These are phyloP conservation scores for Drymonia ruficornis DNA, from an alignment of 2,888 invertebrate species.

Conservation along the genomic window DNA sequence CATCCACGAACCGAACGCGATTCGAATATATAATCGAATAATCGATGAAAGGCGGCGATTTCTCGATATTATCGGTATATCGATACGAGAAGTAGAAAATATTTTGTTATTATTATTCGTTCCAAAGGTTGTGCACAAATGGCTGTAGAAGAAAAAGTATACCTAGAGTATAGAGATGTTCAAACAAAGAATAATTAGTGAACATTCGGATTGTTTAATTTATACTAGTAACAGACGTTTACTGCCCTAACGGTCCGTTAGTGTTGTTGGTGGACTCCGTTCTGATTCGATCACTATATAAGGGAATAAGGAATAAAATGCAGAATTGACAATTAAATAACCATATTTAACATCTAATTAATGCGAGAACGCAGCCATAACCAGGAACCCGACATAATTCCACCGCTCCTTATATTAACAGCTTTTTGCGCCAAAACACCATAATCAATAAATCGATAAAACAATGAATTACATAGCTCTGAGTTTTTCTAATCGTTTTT, in stretches of 20 bases:
- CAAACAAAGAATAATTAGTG: too few relatives aligned
- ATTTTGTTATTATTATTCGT: conserved; percentile 15
- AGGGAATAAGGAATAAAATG: not conserved
- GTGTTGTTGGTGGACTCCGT: too few relatives aligned
- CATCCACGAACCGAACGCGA: conserved; percentile 8
- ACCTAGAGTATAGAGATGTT: too few relatives aligned
- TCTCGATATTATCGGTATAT: conserved; percentile 23
- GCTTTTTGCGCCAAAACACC: not conserved
- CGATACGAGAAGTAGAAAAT: conserved; percentile 7
- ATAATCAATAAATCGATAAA: not conserved
- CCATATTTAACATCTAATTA: not conserved
- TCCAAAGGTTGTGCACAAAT: conserved; percentile 34
- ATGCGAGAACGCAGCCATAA: not conserved
- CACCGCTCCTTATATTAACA: not conserved
- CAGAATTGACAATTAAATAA: not conserved
- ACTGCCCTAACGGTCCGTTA: too few relatives aligned
- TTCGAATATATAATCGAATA: conserved; percentile 30
- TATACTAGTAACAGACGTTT: too few relatives aligned
- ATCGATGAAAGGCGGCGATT: conserved; percentile 28
- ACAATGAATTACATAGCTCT: not conserved
- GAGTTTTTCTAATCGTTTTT: not conserved
- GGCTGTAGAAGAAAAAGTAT: conserved; percentile 10
- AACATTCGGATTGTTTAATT: too few relatives aligned
- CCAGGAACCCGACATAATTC: not conserved
- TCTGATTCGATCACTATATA: not conserved